Percentiles rank a stretch among this genome's conserved stretches.
These are phyloP conservation scores for Rhagologus leucostigma DNA, from an alignment of 2,113 vertebrate species.

Conservation along the genomic window DNA sequence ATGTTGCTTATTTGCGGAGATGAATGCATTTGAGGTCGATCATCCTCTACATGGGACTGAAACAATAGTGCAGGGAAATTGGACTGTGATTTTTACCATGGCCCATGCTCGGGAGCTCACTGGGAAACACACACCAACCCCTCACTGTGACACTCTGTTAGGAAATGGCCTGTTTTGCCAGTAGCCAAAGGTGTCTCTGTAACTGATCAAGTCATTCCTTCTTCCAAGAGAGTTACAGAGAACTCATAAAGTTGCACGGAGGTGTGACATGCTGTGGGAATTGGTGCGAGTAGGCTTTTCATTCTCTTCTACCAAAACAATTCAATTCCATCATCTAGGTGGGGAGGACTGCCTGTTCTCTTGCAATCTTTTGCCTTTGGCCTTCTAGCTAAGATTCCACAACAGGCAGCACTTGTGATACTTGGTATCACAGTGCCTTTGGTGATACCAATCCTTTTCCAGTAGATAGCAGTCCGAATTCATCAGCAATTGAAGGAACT, in stretches of 20 bases:
- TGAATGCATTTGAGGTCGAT: background rate
- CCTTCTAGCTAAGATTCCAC: background rate
- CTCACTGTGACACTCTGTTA: background rate
- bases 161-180: background rate
- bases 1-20: background rate
- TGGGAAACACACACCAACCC: background rate
- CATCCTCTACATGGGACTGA: background rate
- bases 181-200: background rate
- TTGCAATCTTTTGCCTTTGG: background rate
- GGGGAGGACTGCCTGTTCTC: background rate
- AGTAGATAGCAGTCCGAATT: background rate
- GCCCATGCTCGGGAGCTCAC: background rate
- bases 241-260: background rate
- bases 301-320: background rate
- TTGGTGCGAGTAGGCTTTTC: background rate
- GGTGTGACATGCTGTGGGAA: background rate
- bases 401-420: background rate
- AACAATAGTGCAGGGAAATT: background rate
- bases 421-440: background rate
- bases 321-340: background rate
- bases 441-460: background rate
- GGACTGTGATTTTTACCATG: background rate
- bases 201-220: background rate
- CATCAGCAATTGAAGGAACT: background rate
- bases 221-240: background rate